These are phyloP conservation scores for Stegana nigrithorax DNA, from an alignment of 2,888 invertebrate species.

Conservation along the genomic window DNA sequence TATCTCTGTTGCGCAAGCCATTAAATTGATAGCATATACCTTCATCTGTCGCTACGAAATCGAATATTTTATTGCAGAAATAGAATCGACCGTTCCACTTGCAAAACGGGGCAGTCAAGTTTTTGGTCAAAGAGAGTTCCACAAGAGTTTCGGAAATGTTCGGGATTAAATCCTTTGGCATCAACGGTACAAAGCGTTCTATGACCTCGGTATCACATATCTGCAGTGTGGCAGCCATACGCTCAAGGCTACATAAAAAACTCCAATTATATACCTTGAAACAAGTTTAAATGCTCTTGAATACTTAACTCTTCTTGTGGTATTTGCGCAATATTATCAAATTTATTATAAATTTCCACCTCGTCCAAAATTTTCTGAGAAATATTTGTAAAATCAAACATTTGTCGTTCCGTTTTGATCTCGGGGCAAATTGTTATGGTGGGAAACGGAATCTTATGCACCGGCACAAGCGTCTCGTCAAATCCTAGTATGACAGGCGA, in stretches of 20 bases:
- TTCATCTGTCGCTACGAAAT: constrained; percentile 65
- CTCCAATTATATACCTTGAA: not conserved
- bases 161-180: constrained; percentile 41
- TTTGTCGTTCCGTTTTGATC: constrained; percentile 62
- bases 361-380: constrained; percentile 47
- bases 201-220: constrained; percentile 63
- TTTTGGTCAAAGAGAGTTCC: constrained; percentile 58
- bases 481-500: constrained; percentile 65
- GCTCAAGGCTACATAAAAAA: constrained; percentile 44
- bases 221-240: constrained; percentile 61
- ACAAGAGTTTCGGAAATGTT: constrained; percentile 51
- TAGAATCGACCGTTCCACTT: constrained; percentile 64
- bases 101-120: constrained; percentile 62
- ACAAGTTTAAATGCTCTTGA: not conserved
- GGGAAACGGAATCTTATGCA: constrained; percentile 64
- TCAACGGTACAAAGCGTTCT: constrained; percentile 42
- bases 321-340: constrained; percentile 31
- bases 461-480: constrained; percentile 64
- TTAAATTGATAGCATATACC: constrained; percentile 66
- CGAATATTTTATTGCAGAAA: constrained; percentile 60
- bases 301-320: constrained; percentile 48
- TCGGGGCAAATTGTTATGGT: constrained; percentile 66
- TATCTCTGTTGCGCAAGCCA: constrained; percentile 57
- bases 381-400: constrained; percentile 57
- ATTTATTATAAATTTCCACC: constrained; percentile 33